Evolutionary conservation across 2,113 vertebrate genomes (phyloP).

Genomic region (Lynx canadensis): DNA sequence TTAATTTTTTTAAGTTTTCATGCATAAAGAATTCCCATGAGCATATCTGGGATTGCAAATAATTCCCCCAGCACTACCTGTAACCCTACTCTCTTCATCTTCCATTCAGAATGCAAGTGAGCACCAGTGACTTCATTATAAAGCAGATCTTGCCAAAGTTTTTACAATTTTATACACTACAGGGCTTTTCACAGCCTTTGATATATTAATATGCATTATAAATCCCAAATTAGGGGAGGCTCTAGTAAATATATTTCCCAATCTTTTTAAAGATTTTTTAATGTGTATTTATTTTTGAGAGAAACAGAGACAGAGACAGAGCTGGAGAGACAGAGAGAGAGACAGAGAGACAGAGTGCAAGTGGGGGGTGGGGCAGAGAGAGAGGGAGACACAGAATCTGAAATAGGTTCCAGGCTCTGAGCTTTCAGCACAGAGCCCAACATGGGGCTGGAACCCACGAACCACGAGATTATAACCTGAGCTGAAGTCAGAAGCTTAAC

Average conservation of each 20-base stretch:
- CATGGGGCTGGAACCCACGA: too few relatives aligned
- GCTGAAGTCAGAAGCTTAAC: too few relatives aligned
- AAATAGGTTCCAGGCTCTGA: too few relatives aligned
- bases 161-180: not conserved
- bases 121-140: not conserved
- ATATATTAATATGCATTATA: not conserved
- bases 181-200: not conserved
- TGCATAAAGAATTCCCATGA: not conserved
- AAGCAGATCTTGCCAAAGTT: not conserved
- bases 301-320: too few relatives aligned
- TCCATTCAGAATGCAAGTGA: not conserved
- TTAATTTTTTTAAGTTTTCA: slow-evolving; percentile 7
- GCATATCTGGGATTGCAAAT: not conserved
- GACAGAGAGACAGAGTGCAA: too few relatives aligned
- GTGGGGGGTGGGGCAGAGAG: too few relatives aligned
- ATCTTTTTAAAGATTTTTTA: not conserved
- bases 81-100: not conserved
- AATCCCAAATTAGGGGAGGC: not conserved
- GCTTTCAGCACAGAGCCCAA: too few relatives aligned
- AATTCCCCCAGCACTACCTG: not conserved
- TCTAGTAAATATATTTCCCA: not conserved
- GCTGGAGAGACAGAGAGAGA: too few relatives aligned
- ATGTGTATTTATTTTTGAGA: too few relatives aligned
- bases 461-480: too few relatives aligned
- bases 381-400: too few relatives aligned